These are phyloP conservation scores for Notarius lentiginosus DNA, from an alignment of 2,113 vertebrate species.

Conservation along the genomic window DNA sequence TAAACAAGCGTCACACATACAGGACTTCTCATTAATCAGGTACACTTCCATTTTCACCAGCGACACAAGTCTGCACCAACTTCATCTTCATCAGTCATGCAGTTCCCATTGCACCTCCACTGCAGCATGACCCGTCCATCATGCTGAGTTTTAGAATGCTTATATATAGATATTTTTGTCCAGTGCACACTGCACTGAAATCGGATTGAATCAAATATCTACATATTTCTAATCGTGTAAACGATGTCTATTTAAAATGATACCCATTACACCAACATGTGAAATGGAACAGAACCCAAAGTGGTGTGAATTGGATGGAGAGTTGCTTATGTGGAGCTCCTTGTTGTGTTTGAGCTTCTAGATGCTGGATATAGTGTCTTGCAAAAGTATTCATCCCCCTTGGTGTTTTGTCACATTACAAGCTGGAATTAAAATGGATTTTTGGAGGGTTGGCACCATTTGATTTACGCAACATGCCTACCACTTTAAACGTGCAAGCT, in stretches of 20 bases:
- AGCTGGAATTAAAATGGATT: no score
- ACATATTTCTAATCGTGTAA: not conserved
- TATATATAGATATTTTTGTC: not conserved
- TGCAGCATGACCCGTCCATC: not conserved
- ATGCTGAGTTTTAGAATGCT: not conserved
- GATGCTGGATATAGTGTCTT: no score
- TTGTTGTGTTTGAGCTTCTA: not conserved
- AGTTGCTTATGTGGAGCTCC: not conserved
- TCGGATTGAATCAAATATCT: not conserved
- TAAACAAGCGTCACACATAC: not conserved
- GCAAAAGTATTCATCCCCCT: no score
- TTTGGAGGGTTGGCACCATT: no score
- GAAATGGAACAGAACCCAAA: not conserved
- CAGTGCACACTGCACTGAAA: not conserved
- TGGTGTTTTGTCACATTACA: no score
- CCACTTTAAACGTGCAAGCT: no score
- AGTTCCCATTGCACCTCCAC: not conserved
- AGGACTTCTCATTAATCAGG: not conserved
- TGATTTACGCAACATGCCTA: no score
- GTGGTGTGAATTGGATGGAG: not conserved
- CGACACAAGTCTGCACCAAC: not conserved
- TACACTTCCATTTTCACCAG: not conserved
- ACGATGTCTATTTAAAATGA: not conserved
- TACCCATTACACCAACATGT: not conserved
- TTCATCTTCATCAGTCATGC: not conserved